Percentiles rank a stretch among this genome's conserved stretches.
Evolutionary conservation across 2,888 invertebrate genomes (phyloP).

Genomic region (Chrysopilus asiliformis): DNA sequence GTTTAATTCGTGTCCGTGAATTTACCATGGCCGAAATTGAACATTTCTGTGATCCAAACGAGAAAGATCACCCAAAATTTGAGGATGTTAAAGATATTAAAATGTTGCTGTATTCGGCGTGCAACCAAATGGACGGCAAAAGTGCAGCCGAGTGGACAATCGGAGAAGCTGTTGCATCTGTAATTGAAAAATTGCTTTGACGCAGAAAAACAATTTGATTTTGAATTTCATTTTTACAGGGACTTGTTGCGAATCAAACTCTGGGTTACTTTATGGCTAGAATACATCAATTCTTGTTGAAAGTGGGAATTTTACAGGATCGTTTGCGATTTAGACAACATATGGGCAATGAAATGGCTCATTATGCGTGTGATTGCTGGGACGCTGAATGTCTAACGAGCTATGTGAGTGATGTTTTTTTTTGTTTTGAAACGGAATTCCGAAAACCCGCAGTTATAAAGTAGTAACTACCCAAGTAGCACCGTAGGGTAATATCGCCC

Average conservation of each 20-base stretch:
- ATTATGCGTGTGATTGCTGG: slow-evolving; percentile 99
- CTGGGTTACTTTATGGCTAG: slow-evolving; percentile 96
- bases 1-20: slow-evolving; percentile 88
- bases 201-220: no score
- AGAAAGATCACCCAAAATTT: slow-evolving; percentile 88
- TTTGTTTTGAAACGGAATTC: no score
- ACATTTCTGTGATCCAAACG: slow-evolving; percentile 89
- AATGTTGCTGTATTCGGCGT: slow-evolving; percentile 82
- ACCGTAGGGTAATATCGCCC: no score
- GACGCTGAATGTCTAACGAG: slow-evolving; percentile 97
- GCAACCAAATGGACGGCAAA: slow-evolving; percentile 95
- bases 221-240: slow-evolving; percentile 32
- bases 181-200: slow-evolving; percentile 3
- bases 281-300: slow-evolving; percentile 77
- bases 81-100: slow-evolving; percentile 55
- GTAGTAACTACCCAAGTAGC: no score
- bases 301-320: slow-evolving; percentile 74
- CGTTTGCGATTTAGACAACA: slow-evolving; percentile 93
- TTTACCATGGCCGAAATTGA: slow-evolving; percentile 99
- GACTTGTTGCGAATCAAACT: slow-evolving; percentile 90
- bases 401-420: slow-evolving; percentile 52
- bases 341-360: slow-evolving; percentile 99
- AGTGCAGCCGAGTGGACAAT: slow-evolving; percentile 63
- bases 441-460: no score
- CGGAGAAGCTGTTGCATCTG: slow-evolving; percentile 70